These are phyloP conservation scores for Metaphire vulgaris DNA, from an alignment of 1,140 invertebrate species.

Conservation along the genomic window DNA sequence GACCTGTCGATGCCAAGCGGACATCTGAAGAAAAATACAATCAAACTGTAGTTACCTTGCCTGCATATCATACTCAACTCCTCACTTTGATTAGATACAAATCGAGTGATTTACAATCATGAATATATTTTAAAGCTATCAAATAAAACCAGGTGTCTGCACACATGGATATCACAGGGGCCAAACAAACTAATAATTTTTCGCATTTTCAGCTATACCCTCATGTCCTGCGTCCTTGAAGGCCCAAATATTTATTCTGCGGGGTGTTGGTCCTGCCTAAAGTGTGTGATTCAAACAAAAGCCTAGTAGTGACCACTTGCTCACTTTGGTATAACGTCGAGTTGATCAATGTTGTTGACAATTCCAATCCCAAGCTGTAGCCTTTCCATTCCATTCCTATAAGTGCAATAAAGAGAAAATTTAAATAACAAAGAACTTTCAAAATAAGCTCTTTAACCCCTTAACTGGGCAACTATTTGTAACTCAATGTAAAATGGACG, in stretches of 20 bases:
- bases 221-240: too few species aligned
- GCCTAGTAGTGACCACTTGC: too few species aligned
- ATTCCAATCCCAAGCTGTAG: slow-evolving; percentile 46
- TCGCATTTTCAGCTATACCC: neutral
- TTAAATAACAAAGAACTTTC: slow-evolving; percentile 18
- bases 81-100: slow-evolving; percentile 3
- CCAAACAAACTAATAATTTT: neutral
- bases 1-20: slow-evolving; percentile 59
- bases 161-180: neutral
- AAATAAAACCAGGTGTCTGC: slow-evolving; percentile 11
- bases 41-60: neutral
- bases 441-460: slow-evolving; percentile 25
- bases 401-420: slow-evolving; percentile 23
- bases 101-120: slow-evolving; percentile 15
- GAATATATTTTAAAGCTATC: slow-evolving; percentile 24
- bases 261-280: too few species aligned
- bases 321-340: slow-evolving; percentile 56
- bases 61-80: neutral
- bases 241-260: too few species aligned
- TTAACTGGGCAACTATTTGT: too few species aligned
- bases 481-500: too few species aligned
- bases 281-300: too few species aligned
- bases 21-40: slow-evolving; percentile 42
- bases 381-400: slow-evolving; percentile 80
- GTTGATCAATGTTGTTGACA: slow-evolving; percentile 48